A percentile compares a stretch with the other conserved stretches of the same genome.
phyloP scores from a whole-genome alignment of 2,888 invertebrate genomes.

The Acanthosepion pharaonis region DNA sequence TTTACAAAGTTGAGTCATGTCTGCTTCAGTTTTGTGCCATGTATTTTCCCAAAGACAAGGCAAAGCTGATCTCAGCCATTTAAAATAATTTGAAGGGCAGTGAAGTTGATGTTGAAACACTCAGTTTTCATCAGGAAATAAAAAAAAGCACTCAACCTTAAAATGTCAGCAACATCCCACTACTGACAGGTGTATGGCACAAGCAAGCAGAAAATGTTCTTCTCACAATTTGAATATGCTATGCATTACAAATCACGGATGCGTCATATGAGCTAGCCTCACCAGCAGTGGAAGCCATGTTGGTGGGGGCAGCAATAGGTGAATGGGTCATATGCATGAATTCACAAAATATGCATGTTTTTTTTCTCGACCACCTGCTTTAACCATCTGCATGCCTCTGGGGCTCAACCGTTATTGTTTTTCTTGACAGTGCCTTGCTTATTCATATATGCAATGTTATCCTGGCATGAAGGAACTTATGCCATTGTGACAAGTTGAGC shows the following conservation, averaged over 20 bases:
- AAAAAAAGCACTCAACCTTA: background rate
- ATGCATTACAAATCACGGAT: constrained; percentile 12
- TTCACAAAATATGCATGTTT: background rate
- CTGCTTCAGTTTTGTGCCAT: too few relatives aligned
- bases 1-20: too few relatives aligned
- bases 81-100: background rate
- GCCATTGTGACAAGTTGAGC: background rate
- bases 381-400: background rate
- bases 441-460: background rate
- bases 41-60: too few relatives aligned
- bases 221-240: background rate
- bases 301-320: background rate
- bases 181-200: background rate
- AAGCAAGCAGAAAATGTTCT: background rate
- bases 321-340: background rate
- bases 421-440: background rate
- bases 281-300: background rate
- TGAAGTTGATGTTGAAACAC: background rate
- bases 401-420: background rate
- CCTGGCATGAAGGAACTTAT: background rate
- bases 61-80: too few relatives aligned
- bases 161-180: background rate
- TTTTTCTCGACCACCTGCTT: background rate
- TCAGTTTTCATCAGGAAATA: background rate
- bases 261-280: background rate